Evolutionary conservation across 2,888 invertebrate genomes (phyloP).

Genomic region (Colostygia pectinataria): DNA sequence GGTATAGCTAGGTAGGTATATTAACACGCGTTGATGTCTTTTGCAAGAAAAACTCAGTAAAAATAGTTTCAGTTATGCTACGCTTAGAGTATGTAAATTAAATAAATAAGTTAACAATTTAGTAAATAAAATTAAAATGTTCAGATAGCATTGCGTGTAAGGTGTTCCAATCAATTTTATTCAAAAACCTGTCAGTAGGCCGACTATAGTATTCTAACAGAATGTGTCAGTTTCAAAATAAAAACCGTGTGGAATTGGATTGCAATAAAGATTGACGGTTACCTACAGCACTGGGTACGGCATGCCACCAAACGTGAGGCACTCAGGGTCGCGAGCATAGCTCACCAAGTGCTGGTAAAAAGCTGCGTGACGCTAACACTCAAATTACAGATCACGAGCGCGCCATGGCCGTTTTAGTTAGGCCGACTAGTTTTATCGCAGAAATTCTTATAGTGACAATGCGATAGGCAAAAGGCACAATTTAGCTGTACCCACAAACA

Average conservation of each 20-base stretch:
- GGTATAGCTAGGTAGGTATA: too few species aligned
- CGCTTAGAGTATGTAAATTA: neutral
- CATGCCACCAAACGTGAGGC: slow-evolving; percentile 20
- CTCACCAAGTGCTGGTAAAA: slow-evolving; percentile 77
- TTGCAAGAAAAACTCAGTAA: neutral
- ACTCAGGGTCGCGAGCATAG: slow-evolving; percentile 65
- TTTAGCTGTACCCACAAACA: too few species aligned
- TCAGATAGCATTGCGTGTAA: too few species aligned
- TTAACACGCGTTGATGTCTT: slow-evolving; percentile 10
- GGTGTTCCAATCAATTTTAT: too few species aligned
- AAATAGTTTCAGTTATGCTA: slow-evolving; percentile 6
- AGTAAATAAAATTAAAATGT: too few species aligned
- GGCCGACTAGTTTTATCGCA: slow-evolving; percentile 49
- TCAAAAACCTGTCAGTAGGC: too few species aligned
- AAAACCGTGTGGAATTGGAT: too few species aligned
- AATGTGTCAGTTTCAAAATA: too few species aligned
- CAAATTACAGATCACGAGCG: slow-evolving; percentile 68
- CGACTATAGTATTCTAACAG: too few species aligned
- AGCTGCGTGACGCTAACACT: slow-evolving; percentile 57
- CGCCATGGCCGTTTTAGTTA: slow-evolving; percentile 42
- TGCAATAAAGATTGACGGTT: too few species aligned
- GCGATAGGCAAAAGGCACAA: neutral
- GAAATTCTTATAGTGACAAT: slow-evolving; percentile 49
- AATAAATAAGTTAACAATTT: too few species aligned
- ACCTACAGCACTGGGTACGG: slow-evolving; percentile 3